Conservation (phyloP, 2,888 invertebrate genomes). For the Muscina levida region DNA sequence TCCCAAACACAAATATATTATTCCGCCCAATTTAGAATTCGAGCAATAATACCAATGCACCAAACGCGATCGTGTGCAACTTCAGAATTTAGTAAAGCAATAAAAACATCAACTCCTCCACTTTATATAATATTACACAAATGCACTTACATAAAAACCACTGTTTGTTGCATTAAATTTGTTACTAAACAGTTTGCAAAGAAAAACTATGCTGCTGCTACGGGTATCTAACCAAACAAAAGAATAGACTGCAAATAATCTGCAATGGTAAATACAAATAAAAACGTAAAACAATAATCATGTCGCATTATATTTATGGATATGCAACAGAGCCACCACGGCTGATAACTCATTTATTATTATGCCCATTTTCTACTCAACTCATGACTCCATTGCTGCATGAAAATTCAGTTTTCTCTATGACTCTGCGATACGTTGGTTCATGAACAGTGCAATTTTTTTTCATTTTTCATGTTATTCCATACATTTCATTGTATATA, state of each 20-base stretch:
- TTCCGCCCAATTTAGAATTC: too few species aligned
- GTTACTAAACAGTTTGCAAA: conserved; percentile 17
- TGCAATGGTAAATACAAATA: conserved; percentile 7
- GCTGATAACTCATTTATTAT: conserved; percentile 14
- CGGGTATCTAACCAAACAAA: not conserved
- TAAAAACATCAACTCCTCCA: too few species aligned
- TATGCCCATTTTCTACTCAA: not conserved
- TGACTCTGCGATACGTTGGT: conserved; percentile 9
- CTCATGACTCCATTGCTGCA: not conserved
- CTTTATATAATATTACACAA: too few species aligned
- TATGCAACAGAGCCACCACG: conserved; percentile 7
- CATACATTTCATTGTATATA: conserved; percentile 18
- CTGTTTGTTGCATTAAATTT: too few species aligned
- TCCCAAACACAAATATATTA: too few species aligned
- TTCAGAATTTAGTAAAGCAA: too few species aligned
- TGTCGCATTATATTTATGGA: conserved; percentile 21
- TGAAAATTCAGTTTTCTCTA: not conserved
- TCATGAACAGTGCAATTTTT: conserved; percentile 7
- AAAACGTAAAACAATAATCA: conserved; percentile 35
- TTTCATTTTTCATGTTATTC: not conserved
- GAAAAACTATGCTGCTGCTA: not conserved
- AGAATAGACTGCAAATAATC: not conserved
- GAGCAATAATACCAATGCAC: too few species aligned
- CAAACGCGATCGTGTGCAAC: too few species aligned
- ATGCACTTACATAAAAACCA: too few species aligned